A percentile compares a stretch with the other conserved stretches of the same genome.
These are phyloP conservation scores for Cheilosia scutellata DNA, from an alignment of 2,888 invertebrate genomes.

Conservation along the genomic window DNA sequence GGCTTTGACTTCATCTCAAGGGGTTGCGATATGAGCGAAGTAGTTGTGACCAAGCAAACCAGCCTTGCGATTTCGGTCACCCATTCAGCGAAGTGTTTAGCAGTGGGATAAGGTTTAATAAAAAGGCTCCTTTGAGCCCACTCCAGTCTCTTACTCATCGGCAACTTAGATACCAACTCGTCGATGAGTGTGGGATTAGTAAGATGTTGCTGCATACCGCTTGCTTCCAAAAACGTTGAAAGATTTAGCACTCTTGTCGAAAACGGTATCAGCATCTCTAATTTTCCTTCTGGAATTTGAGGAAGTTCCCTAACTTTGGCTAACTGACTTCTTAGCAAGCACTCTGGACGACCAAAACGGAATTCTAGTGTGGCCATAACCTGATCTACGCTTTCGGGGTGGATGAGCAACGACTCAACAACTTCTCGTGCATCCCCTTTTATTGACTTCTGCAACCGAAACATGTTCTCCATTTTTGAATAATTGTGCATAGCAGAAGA, in stretches of 20 bases:
- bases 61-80: slow-evolving; percentile 25
- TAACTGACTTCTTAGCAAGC: slow-evolving; percentile 72
- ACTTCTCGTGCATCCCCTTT: slow-evolving; percentile 58
- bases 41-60: slow-evolving; percentile 27
- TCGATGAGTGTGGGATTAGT: background rate
- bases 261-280: background rate
- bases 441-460: slow-evolving; percentile 60
- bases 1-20: background rate
- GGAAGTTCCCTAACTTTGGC: background rate
- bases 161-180: background rate
- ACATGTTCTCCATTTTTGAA: slow-evolving; percentile 5
- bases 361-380: slow-evolving; percentile 49
- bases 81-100: background rate
- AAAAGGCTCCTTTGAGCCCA: background rate
- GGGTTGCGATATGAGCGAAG: background rate
- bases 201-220: background rate
- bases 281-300: background rate
- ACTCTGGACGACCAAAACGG: slow-evolving; percentile 43
- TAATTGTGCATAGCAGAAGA: background rate
- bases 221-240: background rate
- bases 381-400: slow-evolving; percentile 63
- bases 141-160: background rate
- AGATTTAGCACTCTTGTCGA: background rate
- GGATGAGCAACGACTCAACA: slow-evolving; percentile 71
- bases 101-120: background rate